These are phyloP conservation scores for Cordilura impudica DNA, from an alignment of 2,888 invertebrate species.

Conservation along the genomic window DNA sequence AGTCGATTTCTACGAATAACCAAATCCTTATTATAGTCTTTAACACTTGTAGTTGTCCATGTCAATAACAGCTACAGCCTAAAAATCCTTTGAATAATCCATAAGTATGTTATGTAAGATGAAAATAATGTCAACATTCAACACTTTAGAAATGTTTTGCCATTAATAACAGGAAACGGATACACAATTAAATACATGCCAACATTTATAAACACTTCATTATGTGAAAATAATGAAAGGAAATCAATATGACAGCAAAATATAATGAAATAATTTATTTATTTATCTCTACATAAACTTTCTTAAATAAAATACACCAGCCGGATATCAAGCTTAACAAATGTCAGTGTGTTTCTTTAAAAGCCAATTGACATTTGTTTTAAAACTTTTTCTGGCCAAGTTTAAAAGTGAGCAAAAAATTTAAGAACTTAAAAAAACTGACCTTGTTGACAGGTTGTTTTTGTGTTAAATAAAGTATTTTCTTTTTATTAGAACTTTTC, in stretches of 20 bases:
- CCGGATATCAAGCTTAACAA: too few species aligned
- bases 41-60: too few species aligned
- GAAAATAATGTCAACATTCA: not conserved
- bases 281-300: not conserved
- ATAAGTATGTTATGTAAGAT: not conserved
- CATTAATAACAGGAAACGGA: conserved; percentile 40
- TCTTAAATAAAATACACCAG: not conserved
- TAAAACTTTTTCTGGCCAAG: not conserved
- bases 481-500: not conserved
- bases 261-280: not conserved
- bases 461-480: not conserved
- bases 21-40: too few species aligned
- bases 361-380: not conserved
- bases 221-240: not conserved
- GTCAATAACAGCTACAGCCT: not conserved
- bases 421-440: not conserved
- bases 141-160: not conserved
- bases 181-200: conserved; percentile 34
- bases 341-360: not conserved
- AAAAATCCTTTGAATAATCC: not conserved
- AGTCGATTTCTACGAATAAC: too few species aligned
- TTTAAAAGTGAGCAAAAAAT: not conserved
- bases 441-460: not conserved
- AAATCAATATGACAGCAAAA: not conserved
- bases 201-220: conserved; percentile 11